Percentiles rank a stretch among this genome's conserved stretches.
These are phyloP conservation scores for Poecile montanus DNA, from an alignment of 2,797 vertebrate species.

Conservation along the genomic window DNA sequence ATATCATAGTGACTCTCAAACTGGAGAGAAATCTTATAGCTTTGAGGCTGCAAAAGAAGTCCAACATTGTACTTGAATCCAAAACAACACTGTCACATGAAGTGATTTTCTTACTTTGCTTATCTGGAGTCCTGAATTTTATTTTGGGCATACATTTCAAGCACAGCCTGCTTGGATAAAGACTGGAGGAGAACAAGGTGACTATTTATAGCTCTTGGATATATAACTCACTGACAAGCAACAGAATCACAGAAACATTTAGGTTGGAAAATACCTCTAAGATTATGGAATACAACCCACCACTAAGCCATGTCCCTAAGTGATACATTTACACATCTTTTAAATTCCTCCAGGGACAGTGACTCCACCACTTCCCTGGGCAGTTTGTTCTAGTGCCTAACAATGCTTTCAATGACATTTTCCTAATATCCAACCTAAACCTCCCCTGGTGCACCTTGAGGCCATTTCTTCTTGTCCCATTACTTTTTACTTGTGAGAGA, in stretches of 20 bases:
- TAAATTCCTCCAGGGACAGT: not conserved
- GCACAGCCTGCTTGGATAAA: not conserved
- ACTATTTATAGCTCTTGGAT: not conserved
- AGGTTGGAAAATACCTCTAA: not conserved
- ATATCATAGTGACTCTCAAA: not conserved
- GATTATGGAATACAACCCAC: not conserved
- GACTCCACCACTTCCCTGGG: not conserved
- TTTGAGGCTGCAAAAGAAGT: not conserved
- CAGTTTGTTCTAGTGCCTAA: not conserved
- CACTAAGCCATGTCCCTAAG: not conserved
- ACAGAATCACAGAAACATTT: not conserved
- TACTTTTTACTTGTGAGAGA: not conserved
- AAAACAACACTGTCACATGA: not conserved
- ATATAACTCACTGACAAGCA: not conserved
- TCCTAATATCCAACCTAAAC: not conserved
- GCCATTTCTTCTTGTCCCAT: not conserved
- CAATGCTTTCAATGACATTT: not conserved
- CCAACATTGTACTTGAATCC: not conserved
- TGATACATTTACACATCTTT: not conserved
- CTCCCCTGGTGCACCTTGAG: not conserved
- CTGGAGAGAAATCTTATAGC: not conserved
- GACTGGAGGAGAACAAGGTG: not conserved
- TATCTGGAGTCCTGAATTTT: not conserved
- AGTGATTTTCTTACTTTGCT: not conserved
- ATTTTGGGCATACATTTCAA: not conserved